Evolutionary conservation across 2,113 vertebrate species (phyloP).

Genomic region (Myotis lucifugus): DNA sequence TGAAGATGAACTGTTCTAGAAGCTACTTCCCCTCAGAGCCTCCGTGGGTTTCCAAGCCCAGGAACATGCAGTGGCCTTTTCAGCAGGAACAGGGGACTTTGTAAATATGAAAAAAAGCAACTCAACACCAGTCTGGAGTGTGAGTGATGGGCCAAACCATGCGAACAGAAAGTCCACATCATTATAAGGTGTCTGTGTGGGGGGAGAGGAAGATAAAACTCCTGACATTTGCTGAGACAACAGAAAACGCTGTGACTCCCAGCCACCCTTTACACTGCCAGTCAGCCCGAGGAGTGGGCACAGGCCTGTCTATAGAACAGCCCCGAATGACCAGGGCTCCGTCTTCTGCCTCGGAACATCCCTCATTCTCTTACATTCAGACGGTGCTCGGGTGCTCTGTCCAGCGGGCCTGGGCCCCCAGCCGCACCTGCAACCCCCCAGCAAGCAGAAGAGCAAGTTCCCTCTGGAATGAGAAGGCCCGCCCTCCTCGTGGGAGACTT

Average conservation of each 20-base stretch:
- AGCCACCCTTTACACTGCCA: not conserved
- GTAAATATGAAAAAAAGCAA: not conserved
- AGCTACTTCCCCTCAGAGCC: not conserved
- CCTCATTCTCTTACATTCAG: not conserved
- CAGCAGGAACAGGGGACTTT: accelerated
- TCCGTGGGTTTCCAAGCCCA: not conserved
- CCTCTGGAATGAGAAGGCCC: not conserved
- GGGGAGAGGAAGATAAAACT: not conserved
- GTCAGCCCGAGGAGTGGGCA: not conserved
- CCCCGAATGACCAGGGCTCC: too few species aligned
- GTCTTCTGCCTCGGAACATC: not conserved
- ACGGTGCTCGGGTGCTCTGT: not conserved
- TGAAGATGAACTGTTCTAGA: not conserved
- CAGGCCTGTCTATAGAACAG: not conserved
- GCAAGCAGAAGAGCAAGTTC: not conserved
- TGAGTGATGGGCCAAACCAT: not conserved
- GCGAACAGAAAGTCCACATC: not conserved
- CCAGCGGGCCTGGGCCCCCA: not conserved
- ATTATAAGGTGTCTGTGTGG: not conserved
- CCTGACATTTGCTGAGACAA: not conserved
- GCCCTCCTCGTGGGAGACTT: not conserved
- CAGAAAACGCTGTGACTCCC: not conserved
- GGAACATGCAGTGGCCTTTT: accelerated
- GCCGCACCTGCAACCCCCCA: not conserved
- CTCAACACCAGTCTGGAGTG: too few species aligned